Base-by-base conservation (phyloP, 2,797 vertebrate genomes). In the Hemitrygon akajei region DNA sequence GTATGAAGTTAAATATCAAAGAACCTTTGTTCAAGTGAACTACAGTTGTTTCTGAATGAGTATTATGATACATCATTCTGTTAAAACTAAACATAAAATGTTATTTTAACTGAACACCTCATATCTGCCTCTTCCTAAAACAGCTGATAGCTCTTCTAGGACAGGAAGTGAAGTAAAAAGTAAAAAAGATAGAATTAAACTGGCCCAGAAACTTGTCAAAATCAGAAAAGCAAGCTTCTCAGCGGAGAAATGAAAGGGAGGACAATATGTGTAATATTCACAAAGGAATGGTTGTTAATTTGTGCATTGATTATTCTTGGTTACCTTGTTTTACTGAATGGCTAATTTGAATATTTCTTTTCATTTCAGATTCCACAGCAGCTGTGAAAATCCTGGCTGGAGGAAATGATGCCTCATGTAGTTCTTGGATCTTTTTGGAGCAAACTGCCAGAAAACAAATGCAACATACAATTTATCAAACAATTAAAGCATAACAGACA, bases 361-460 rank as follows among this genome's bases (percentile, higher is more conserved):
- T 94, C 12, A 0, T 94, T 96, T 58, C 96, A 99, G 98, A 97
- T 97, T 97, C 96, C 96, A 95, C 97, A 97, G 96, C 95, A 96
- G 96, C 97, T 95, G 95, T 95, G 95, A 97, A 97, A 95, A 97
- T 97, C 94, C 96, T 95, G 96, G 96, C 98, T 96, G 96, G 96
- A 96, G 96, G 98, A 99, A 97, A 99, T 99, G 99, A 99, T 99
- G 98, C 99, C 98, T 95, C 98, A 99, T 99, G 99, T 99, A 98
- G 98, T 97, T 96, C 97, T 96, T 97, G 97, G 96, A 97, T 97
- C 97, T 97, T 97, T 97, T 96, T 96, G 91, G 91, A 71, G 47
- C 40, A 40, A 76, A 76, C 91, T 75, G 71, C 71, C 96, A 95
- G 96, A 97, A 97, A 97, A 97, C 97, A 97, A 98, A 98, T 98